Percentiles rank a stretch among this genome's conserved stretches.
These are phyloP conservation scores for Cephalopterus ornatus DNA, from an alignment of 2,113 vertebrate species.

Conservation along the genomic window DNA sequence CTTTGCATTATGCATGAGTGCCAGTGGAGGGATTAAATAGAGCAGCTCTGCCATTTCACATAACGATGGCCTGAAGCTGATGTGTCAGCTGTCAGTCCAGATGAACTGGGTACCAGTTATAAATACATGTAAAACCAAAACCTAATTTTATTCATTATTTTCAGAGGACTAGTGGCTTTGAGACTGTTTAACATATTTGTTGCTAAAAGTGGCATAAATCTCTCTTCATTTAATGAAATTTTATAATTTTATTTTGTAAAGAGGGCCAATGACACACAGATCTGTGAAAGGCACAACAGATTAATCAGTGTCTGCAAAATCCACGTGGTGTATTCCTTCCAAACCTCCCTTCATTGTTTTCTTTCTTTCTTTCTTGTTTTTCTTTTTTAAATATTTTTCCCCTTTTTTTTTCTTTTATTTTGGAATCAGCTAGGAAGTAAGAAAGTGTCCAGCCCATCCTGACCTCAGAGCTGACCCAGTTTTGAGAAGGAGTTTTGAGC, in stretches of 20 bases:
- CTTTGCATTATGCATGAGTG: conserved; percentile 50
- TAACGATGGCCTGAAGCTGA: conserved; percentile 33
- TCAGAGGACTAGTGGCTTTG: background rate
- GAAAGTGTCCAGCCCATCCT: background rate
- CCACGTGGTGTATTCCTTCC: fast-evolving
- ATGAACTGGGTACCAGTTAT: background rate
- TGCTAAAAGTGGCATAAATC: background rate
- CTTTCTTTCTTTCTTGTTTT: background rate
- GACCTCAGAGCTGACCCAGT: background rate
- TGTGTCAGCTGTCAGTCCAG: conserved; percentile 56
- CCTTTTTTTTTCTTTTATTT: no score
- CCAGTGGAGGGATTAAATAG: background rate
- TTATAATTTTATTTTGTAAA: background rate
- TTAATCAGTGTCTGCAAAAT: background rate
- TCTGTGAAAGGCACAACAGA: background rate
- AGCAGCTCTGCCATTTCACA: conserved; percentile 48
- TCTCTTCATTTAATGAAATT: background rate
- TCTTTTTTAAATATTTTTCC: background rate
- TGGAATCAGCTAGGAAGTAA: background rate
- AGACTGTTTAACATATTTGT: background rate
- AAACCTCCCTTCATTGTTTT: background rate
- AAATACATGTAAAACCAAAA: background rate
- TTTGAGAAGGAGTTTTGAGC: background rate
- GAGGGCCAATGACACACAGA: background rate
- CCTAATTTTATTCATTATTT: background rate